Evolutionary conservation across 2,888 invertebrate species (phyloP), one percentile per base, ranked within the genome.

Genomic region (Willowsia nigromaculata): DNA sequence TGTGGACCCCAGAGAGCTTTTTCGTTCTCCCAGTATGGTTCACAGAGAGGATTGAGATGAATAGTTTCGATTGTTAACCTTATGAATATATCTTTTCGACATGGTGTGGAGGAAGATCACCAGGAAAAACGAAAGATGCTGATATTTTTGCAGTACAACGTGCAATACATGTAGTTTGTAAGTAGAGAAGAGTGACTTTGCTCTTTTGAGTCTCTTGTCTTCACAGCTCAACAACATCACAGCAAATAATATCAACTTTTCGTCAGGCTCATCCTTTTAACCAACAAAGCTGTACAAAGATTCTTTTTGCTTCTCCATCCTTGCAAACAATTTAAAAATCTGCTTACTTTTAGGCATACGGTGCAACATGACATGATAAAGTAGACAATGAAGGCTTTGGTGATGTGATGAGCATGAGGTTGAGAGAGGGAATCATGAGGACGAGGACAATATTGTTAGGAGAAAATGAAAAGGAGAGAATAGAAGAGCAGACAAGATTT

Each of bases 241-340:
- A 33, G 68, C 56, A 76, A 84, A 33, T 33, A 74, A 84, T 76
- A 13, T 33, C 62, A 47, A 59, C 59, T 76, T 76, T 76, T 85
- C 85, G 43, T 43, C 85, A 62, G 27, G 18, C 27, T 62, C 76
- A 62, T 62, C 40, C 76, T 56, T 56, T 47, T 27, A 11, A 40
- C 74, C 37, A 74, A 74, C 84, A 37, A 68, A 9, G 22, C 3
- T 62, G 18, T 4, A 40, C 40, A 68, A 18, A 22, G 22, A 68
- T 15, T 13, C 15, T n/a, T 50, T 4, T 33, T 65, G 37, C 43
- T 65, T 53, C 68, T 25, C 40, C 25, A 5, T 40, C 6, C 71
- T 30, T 15, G 40, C 22, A 68, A 37, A 68, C 40, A 40, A 40
- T 68, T 40, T 33, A 33, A 59, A 27, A n/a, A 27, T n/a, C 3